Evolutionary conservation across 2,797 vertebrate species (phyloP).

Genomic region (Pantherophis vulpinus): DNA sequence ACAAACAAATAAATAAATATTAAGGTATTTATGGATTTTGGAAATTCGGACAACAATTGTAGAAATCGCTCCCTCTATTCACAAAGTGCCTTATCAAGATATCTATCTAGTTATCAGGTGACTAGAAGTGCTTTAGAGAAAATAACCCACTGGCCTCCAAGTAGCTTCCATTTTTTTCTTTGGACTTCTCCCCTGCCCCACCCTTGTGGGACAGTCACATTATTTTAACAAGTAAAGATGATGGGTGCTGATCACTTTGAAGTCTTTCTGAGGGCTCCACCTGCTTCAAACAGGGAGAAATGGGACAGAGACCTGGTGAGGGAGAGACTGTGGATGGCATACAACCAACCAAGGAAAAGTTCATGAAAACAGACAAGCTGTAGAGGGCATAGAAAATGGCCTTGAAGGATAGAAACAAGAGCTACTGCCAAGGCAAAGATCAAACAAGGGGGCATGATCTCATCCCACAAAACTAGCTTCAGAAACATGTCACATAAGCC

Average conservation of each 20-base stretch:
- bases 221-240: background rate
- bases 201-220: background rate
- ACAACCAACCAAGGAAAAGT: background rate
- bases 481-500: background rate
- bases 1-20: background rate
- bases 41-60: background rate
- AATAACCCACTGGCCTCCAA: background rate
- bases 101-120: background rate
- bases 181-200: background rate
- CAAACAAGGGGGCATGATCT: background rate
- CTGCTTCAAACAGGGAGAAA: background rate
- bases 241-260: background rate
- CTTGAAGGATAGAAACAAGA: background rate
- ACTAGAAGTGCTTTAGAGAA: background rate
- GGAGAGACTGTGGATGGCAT: background rate
- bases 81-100: background rate
- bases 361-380: background rate
- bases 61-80: background rate
- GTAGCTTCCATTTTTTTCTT: background rate
- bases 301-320: background rate
- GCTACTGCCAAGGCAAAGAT: background rate
- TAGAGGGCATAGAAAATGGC: background rate
- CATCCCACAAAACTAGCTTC: background rate
- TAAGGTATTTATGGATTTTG: background rate
- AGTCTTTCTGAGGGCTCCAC: background rate